Evolutionary conservation across 2,113 vertebrate species (phyloP), one percentile per base, ranked within the genome.

Genomic region (Cygnus atratus): DNA sequence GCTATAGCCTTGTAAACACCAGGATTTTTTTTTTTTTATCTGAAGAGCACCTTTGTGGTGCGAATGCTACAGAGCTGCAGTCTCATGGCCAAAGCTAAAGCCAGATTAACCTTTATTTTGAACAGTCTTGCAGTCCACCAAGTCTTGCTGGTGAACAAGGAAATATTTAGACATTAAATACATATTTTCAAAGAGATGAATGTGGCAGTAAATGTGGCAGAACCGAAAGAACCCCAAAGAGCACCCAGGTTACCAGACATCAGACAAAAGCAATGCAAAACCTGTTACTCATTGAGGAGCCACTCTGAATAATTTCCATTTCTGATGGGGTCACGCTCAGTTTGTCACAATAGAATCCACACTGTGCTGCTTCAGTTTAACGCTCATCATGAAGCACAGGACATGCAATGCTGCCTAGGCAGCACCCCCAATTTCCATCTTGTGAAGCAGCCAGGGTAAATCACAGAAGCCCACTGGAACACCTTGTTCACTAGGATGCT

Each of bases 311-410:
- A 11, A 3, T 3, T 25, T 18, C 63, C 3, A 15, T 37, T 25
- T 20, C 48, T 7, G 13, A 18, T 0, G 5, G 2, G 13, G n/a
- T 8, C 62, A 9, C 3, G 0, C 37, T 5, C 1, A 14, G 33
- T 2, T 19, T 10, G 0, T 0, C 7, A 10, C 10, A 10, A 4
- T 17, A 2, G 6, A 6, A 52, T 3, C 25, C 29, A 6, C 37
- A 22, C 71, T n/a, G 50, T 11, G 37, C 41, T 7, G 21, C n/a
- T 24, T 50, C 6, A 7, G 50, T 20, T 48, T 77, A 6, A 1
- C 4, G 46, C n/a, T 1, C 14, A 3, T 14, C 17, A 9, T 2
- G 0, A 21, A 61, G 35, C 50, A 14, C 20, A 4, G 17, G 37
- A 2, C 6, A 1, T 2, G 2, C 4, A 54, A 17, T 3, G 31